A percentile compares a stretch with the other conserved stretches of the same genome.
Conservation (phyloP, 23 tunicate species). For the Styela plicata region DNA sequence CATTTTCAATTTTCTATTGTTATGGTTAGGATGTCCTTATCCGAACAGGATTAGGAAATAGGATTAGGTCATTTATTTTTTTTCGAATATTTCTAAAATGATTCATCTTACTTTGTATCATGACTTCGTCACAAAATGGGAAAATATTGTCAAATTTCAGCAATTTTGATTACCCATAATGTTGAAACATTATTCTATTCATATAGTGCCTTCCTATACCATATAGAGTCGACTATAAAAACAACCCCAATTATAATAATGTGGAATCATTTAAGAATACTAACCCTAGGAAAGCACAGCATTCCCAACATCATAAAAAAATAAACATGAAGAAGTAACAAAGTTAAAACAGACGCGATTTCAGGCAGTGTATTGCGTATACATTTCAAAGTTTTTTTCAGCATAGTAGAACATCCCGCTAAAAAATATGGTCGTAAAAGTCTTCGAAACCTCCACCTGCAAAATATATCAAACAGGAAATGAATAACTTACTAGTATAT, state of each 20-base stretch:
- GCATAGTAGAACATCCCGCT: constrained; percentile 83
- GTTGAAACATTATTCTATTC: too few species aligned
- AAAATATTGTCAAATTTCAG: too few species aligned
- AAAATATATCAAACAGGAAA: too few species aligned
- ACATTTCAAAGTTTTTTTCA: constrained; percentile 94
- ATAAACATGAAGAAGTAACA: constrained; percentile 82
- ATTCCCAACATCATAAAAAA: constrained; percentile 98
- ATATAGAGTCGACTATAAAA: not conserved
- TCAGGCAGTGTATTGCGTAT: constrained; percentile 95
- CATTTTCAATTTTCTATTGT: too few species aligned
- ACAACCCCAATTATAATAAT: not conserved
- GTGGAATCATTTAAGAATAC: constrained; percentile 14
- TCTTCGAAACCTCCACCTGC: constrained; percentile 78
- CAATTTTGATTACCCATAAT: too few species aligned
- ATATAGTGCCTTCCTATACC: not conserved
- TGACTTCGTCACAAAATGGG: too few species aligned
- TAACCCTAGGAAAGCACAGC: constrained; percentile 84
- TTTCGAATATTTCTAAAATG: too few species aligned
- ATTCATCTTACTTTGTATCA: too few species aligned
- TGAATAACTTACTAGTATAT: too few species aligned
- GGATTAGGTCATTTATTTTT: too few species aligned
- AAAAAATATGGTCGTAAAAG: constrained; percentile 92
- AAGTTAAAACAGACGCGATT: constrained; percentile 86
- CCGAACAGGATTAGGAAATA: too few species aligned
- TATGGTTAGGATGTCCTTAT: too few species aligned